Base-by-base conservation (phyloP, 1,140 invertebrate species). In the Pseudomyrmex gracilis region DNA sequence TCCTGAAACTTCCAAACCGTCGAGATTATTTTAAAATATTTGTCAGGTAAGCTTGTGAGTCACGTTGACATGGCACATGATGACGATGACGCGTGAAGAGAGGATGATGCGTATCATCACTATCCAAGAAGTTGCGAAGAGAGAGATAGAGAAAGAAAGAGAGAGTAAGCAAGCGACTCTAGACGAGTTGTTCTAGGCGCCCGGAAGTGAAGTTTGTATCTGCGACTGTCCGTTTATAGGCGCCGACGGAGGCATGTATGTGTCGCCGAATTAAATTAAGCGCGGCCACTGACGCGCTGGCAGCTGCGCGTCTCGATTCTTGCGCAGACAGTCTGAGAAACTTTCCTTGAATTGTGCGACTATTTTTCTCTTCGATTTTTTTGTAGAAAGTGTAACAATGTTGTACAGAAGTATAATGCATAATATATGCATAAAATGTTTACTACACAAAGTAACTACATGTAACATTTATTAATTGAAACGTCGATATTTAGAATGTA, bases 181-280 rank as follows among this genome's bases (percentile, higher is more conserved):
- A 49, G 43, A 47, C 22, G n/a, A 43, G 34, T 66, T 34, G 60
- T 34, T 34, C 34, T 45, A 73, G 17, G 84, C 58, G 73, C 8
- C 80, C 67, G 80, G 86, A 87, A 83, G 55, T 86, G 85, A 86
- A 34, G 5, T 67, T 64, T 70, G 55, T 47, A 24, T 20, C 57
- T 34, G 34, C 12, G 43, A 45, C 57, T 20, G 51, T 47, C 53
- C 8, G 17, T 57, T 70, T 63, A 55, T 20, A 74, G 61, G 85
- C 76, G 84, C 84, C 67, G 70, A 84, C 76, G 49, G 66, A 64
- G 58, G 7, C 22, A 55, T 58, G 17, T 67, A 47, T 58, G 20
- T 80, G 66, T 82, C 64, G 22, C 60, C n/a, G 67, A 68, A 82
- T 71, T 55, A 71, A 84, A 82, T 83, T 83, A 76, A 76, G 24